Base-by-base conservation (phyloP, 2,113 vertebrate species). In the Bufo bufo region DNA sequence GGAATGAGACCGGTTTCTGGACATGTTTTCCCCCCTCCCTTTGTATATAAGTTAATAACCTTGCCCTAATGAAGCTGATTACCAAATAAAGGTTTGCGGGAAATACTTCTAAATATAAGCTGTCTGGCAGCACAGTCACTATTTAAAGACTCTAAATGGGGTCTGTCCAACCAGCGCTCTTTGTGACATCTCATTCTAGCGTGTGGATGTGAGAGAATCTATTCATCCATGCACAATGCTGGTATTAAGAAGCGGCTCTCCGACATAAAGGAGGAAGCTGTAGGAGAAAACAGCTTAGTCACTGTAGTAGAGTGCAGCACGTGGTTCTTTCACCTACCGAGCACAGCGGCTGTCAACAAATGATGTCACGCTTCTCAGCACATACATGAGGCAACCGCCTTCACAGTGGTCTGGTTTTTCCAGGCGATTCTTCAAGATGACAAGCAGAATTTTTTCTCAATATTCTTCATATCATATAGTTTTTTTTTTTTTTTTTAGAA, bases 251-350 rank as follows among this genome's bases (percentile, higher is more conserved):
- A 63, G 19, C 61, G 10, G 45, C 80, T 50, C 16, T n/a, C 17
- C 12, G 79, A 23, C 3, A 58, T 4, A 56, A 66, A 87, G 77
- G 77, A 82, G 65, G 66, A 87, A 87, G 50, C 65, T 3, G 66
- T 2, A 23, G 50, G 69, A 82, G 45, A 83, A 88, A 88, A 77
- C 56, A 77, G 87, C 80, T 88, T 82, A 88, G 87, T 88, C 87
- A 88, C 87, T 47, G 12, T 33, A 79, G 20, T 19, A 20, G 20
- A 8, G 61, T 23, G 43, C 14, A 66, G 52, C 86, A 87, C 69
- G 54, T 61, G 86, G 54, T 23, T 49, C 43, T 23, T n/a, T 49
- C 69, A 85, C 12, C 58, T 65, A 16, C 75, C 20, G 23, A 14
- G 56, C 16, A 23, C 52, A 49, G 52, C 11, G 33, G n/a, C 33